Evolutionary conservation across 2,888 invertebrate genomes (phyloP).

Genomic region (Cryptosula pallasiana): DNA sequence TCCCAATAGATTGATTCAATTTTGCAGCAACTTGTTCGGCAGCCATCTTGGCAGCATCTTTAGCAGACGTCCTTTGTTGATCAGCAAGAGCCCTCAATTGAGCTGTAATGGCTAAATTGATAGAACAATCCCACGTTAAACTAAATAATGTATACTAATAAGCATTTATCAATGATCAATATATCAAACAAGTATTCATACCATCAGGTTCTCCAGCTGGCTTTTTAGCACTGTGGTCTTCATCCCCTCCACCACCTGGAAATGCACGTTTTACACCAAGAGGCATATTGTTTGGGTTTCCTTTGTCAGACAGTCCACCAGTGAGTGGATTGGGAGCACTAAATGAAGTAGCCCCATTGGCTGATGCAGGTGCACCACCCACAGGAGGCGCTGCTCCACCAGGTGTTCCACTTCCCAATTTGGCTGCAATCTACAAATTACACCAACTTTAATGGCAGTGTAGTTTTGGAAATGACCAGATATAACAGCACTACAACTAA

Average conservation of each 20-base stretch:
- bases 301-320: slow-evolving; percentile 20
- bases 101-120: slow-evolving; percentile 16
- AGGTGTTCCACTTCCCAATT: slow-evolving; percentile 27
- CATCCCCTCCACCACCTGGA: not conserved
- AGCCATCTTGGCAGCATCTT: slow-evolving; percentile 38
- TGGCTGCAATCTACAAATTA: slow-evolving; percentile 45
- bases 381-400: not conserved
- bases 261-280: slow-evolving; percentile 21
- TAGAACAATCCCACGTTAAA: no score
- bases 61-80: slow-evolving; percentile 26
- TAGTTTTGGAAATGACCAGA: no score
- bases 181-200: no score
- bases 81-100: slow-evolving; percentile 21
- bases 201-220: slow-evolving; percentile 22
- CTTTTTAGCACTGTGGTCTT: slow-evolving; percentile 12
- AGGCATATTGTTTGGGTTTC: slow-evolving; percentile 24
- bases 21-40: slow-evolving; percentile 50
- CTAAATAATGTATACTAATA: no score
- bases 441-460: not conserved
- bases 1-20: slow-evolving; percentile 2
- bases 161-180: no score
- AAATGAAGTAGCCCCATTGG: not conserved
- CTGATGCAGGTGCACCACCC: slow-evolving; percentile 5
- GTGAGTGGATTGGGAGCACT: not conserved
- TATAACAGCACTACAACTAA: no score